phyloP scores from a whole-genome alignment of 2,113 vertebrate genomes.

The Beaufortia kweichowensis region DNA sequence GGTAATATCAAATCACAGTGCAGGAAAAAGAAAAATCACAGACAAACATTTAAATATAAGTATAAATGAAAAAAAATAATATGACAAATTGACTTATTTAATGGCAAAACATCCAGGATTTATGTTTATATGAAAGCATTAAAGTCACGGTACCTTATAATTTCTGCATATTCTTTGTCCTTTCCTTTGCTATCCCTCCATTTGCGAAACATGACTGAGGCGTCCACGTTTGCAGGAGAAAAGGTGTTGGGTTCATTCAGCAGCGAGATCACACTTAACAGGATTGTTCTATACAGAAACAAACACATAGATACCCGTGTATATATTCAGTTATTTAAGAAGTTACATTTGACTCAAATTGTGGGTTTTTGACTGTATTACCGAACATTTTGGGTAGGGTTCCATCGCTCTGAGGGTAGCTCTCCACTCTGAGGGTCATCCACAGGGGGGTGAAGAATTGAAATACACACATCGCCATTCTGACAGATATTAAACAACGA shows the following conservation, averaged over 20 bases:
- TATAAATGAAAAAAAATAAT: too few relatives aligned
- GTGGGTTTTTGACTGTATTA: constrained; percentile 59
- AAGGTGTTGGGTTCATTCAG: constrained; percentile 99
- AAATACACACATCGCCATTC: constrained; percentile 99
- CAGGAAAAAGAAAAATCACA: too few relatives aligned
- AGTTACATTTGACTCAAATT: background rate
- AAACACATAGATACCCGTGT: constrained; percentile 8
- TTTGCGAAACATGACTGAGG: constrained; percentile 98
- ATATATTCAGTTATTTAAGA: background rate
- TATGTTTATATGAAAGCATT: too few relatives aligned
- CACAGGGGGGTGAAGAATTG: constrained; percentile 96
- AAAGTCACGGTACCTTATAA: constrained; percentile 82
- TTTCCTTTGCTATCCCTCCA: constrained; percentile 99
- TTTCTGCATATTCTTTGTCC: constrained; percentile 97
- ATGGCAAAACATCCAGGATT: too few relatives aligned
- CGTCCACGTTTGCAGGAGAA: constrained; percentile 95
- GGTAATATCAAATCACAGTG: too few relatives aligned
- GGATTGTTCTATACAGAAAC: constrained; percentile 79
- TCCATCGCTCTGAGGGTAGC: constrained; percentile 97
- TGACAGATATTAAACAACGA: constrained; percentile 54
- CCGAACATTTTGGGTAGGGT: constrained; percentile 99
- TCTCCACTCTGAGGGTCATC: constrained; percentile 98
- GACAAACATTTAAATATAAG: too few relatives aligned
- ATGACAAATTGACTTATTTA: too few relatives aligned
- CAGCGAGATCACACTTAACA: constrained; percentile 96